phyloP scores from a whole-genome alignment of 2,113 vertebrate species.

The Ptyas mucosa region DNA sequence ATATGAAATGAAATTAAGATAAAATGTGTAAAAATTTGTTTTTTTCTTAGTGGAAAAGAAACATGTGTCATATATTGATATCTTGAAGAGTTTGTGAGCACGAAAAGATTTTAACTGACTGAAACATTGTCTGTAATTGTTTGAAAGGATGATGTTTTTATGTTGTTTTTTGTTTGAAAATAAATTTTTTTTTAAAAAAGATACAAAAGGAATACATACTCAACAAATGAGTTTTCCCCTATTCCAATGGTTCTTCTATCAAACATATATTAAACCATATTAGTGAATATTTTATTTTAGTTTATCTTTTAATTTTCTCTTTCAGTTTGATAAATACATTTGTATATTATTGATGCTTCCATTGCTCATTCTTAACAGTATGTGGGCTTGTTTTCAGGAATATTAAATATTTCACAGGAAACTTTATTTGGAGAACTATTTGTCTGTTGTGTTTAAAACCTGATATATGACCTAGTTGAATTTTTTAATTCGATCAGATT shows the following conservation, averaged over 20 bases:
- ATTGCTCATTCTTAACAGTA: neutral
- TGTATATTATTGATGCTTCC: neutral
- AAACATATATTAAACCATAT: neutral
- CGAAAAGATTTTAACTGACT: too few relatives aligned
- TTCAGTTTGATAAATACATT: neutral
- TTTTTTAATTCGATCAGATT: slow-evolving; percentile 10
- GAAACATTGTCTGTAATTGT: too few relatives aligned
- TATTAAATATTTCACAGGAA: neutral
- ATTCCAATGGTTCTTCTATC: neutral
- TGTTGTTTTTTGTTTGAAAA: too few relatives aligned
- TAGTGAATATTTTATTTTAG: neutral
- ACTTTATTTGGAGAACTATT: neutral
- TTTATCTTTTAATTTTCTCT: neutral
- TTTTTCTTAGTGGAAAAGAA: too few relatives aligned
- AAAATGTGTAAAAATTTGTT: too few relatives aligned
- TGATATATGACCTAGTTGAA: slow-evolving; percentile 33
- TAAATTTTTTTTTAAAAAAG: too few relatives aligned
- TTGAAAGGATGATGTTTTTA: too few relatives aligned
- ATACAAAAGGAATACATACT: neutral
- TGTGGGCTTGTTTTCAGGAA: slow-evolving; percentile 23
- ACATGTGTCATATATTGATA: too few relatives aligned
- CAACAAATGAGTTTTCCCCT: neutral
- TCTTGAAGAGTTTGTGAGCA: too few relatives aligned
- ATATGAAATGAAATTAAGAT: too few relatives aligned
- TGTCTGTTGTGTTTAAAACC: neutral